Conservation (phyloP, 2,888 invertebrate species). For the Pachycephus smyrnensis region DNA sequence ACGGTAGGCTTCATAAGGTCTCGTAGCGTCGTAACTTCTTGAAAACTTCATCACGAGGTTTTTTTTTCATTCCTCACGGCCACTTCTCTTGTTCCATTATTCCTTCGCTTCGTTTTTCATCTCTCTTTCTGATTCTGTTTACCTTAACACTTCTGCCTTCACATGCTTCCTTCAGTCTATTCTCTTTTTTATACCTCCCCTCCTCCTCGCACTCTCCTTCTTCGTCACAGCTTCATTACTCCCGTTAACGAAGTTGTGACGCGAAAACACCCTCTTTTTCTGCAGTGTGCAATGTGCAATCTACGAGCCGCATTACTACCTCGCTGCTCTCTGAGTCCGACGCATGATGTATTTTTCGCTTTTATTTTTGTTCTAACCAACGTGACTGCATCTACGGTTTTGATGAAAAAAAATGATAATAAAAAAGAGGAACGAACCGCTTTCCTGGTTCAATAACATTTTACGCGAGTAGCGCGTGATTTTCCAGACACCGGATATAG, state of each 20-base stretch:
- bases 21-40: neutral
- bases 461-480: neutral
- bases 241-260: constrained; percentile 33
- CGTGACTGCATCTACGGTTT: constrained; percentile 3
- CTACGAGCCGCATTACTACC: constrained; percentile 3
- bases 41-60: constrained; percentile 10
- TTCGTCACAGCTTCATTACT: constrained; percentile 32
- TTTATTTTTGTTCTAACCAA: neutral
- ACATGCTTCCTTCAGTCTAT: neutral
- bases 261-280: constrained; percentile 36
- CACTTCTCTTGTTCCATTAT: neutral
- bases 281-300: constrained; percentile 33
- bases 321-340: constrained; percentile 5
- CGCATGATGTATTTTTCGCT: constrained; percentile 4
- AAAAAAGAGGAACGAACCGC: neutral
- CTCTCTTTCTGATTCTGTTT: constrained; percentile 19
- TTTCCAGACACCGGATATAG: neutral
- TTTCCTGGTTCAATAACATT: neutral
- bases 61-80: constrained; percentile 8
- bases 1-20: neutral
- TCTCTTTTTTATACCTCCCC: neutral
- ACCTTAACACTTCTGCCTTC: neutral
- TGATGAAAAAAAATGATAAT: neutral
- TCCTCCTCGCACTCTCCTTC: constrained; percentile 13
- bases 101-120: neutral